Percentiles rank a stretch among this genome's conserved stretches.
phyloP scores from a whole-genome alignment of 2,113 vertebrate species.

The Xiphorhynchus elegans region DNA sequence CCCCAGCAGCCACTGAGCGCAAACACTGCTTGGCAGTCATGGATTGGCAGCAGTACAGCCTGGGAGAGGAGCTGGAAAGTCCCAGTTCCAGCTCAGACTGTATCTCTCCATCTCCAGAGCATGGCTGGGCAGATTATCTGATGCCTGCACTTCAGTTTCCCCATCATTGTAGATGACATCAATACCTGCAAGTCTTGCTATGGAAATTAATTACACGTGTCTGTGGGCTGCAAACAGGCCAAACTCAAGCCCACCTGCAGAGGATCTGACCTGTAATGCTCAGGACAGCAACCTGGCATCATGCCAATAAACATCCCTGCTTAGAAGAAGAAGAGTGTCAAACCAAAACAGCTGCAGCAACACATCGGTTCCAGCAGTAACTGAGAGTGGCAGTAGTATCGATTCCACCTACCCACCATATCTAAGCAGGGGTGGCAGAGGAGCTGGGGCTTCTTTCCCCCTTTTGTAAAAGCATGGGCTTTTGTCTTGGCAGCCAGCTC shows the following conservation, averaged over 20 bases:
- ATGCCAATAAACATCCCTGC: fast-evolving
- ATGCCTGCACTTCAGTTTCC: neutral
- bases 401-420: neutral
- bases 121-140: neutral
- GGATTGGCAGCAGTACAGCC: neutral
- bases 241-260: neutral
- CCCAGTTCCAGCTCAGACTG: neutral
- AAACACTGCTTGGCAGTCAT: neutral
- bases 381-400: neutral
- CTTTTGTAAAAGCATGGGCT: neutral
- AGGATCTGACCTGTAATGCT: neutral
- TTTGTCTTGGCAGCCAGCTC: neutral
- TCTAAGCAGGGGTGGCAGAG: neutral
- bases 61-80: neutral
- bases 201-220: neutral
- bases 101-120: neutral
- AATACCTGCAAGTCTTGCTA: neutral
- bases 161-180: neutral
- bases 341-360: neutral
- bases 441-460: neutral
- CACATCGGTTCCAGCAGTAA: fast-evolving
- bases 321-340: neutral
- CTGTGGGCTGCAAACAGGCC: neutral
- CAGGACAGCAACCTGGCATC: neutral
- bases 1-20: neutral